These are phyloP conservation scores for Autographa gamma DNA, from an alignment of 2,888 invertebrate species.

Conservation along the genomic window DNA sequence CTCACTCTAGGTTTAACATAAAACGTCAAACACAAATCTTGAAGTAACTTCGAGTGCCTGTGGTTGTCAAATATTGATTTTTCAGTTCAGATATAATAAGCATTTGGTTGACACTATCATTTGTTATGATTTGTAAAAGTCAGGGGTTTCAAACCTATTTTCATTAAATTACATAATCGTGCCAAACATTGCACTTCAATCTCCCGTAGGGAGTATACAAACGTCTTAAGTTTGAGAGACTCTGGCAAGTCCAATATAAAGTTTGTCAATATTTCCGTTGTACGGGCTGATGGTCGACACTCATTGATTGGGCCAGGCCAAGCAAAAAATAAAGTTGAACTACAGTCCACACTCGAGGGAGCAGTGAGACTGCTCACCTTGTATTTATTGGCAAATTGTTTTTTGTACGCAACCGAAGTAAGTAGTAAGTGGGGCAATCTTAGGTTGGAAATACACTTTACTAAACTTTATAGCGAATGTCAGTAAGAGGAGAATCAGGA, in stretches of 20 bases:
- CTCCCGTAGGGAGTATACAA: constrained; percentile 43
- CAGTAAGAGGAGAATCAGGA: neutral
- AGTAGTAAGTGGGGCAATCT: neutral
- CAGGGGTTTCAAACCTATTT: neutral
- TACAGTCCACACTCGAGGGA: constrained; percentile 58
- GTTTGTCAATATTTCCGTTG: constrained; percentile 84
- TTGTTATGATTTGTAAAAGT: neutral
- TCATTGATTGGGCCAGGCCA: constrained; percentile 80
- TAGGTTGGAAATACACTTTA: neutral
- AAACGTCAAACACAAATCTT: no score
- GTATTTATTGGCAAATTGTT: neutral
- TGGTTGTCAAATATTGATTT: no score
- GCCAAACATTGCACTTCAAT: constrained; percentile 42
- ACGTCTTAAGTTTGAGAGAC: constrained; percentile 61
- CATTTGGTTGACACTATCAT: no score
- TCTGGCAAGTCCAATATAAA: constrained; percentile 78
- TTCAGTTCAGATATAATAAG: no score
- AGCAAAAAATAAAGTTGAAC: constrained; percentile 79
- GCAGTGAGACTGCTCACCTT: constrained; percentile 37
- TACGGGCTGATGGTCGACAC: constrained; percentile 73
- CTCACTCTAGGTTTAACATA: no score
- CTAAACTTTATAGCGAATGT: neutral
- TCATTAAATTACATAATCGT: neutral
- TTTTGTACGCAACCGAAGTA: neutral
- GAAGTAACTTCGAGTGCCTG: no score